Base-by-base conservation (phyloP, 2,888 invertebrate species). In the Cephus pygmeus region DNA sequence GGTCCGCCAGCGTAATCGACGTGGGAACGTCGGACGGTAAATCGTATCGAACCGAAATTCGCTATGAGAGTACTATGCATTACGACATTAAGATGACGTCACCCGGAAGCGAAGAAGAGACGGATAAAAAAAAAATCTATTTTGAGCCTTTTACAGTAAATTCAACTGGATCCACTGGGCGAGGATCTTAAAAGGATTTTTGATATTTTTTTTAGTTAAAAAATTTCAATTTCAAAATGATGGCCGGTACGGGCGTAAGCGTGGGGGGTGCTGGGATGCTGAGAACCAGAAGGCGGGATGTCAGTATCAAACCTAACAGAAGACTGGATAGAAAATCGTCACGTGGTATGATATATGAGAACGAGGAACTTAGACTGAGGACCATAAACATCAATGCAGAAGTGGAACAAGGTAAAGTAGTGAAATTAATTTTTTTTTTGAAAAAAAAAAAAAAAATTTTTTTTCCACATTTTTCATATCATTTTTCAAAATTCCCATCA, bases 301-400 rank as follows among this genome's bases (percentile, higher is more conserved):
- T 96, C 93, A 97, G 97, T 93, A 94, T 96, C 93, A 97, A 97
- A 91, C 97, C 97, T 84, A 97, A 97, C 92, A 94, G 97, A 90
- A 96, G 96, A 92, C 95, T 97, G 93, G 97, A 98, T 93, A 94
- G 97, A 89, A 97, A 97, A 92, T 97, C 97, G 77, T 97, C 97
- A 83, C 95, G 97, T 91, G 97, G 97, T 83, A 97, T 97, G 97
- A 95, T 97, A 86, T 97, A 96, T 93, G 98, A 98, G 93, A 98
- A 98, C 93, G 98, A 98, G 90, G 98, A 97, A 92, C 93, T 98
- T 76, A 93, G 98, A 84, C 92, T 97, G 90, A 94, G 97, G 87
- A 97, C 97, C 68, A 97, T 97, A 91, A 97, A 97, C 89, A 97
- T 97, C 89, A 97, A 97, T 91, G 97, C 97, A 79, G 97, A 97